Conservation (phyloP, 2,888 invertebrate species). For the Thera britannica region DNA sequence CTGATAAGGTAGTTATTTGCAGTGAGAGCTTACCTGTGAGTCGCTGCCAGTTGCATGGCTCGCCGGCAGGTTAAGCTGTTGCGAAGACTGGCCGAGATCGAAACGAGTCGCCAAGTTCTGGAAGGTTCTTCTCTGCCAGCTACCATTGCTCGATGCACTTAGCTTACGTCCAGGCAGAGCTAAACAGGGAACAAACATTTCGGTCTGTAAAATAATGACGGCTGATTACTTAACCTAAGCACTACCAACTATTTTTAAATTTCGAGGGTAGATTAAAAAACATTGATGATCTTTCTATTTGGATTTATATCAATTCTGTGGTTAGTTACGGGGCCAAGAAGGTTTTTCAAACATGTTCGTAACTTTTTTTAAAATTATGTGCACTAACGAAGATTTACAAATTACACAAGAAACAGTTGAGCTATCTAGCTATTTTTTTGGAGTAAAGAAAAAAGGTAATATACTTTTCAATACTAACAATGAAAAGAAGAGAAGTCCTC, state of each 20-base stretch:
- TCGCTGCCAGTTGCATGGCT: conserved; percentile 65
- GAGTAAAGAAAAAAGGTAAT: too few species aligned
- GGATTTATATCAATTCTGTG: too few species aligned
- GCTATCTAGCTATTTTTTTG: too few species aligned
- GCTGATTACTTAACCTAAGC: background rate
- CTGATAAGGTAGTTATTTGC: too few species aligned
- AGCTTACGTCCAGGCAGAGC: conserved; percentile 74
- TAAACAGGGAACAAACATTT: conserved; percentile 41
- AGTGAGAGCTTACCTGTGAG: conserved; percentile 74
- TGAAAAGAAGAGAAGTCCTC: conserved; percentile 67
- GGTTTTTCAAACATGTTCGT: too few species aligned
- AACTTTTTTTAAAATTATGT: too few species aligned
- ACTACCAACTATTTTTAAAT: background rate
- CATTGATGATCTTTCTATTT: too few species aligned
- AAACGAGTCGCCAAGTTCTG: conserved; percentile 81
- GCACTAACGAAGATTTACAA: too few species aligned
- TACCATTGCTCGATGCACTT: conserved; percentile 81
- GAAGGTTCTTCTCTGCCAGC: conserved; percentile 84
- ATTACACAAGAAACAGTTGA: too few species aligned
- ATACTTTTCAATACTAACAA: conserved; percentile 54
- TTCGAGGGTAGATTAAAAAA: too few species aligned
- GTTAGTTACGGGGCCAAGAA: too few species aligned
- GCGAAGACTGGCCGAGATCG: conserved; percentile 64
- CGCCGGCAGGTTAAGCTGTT: conserved; percentile 62
- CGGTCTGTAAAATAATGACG: background rate